These are phyloP conservation scores for Podarcis muralis DNA, from an alignment of 2,113 vertebrate genomes.

Conservation along the genomic window DNA sequence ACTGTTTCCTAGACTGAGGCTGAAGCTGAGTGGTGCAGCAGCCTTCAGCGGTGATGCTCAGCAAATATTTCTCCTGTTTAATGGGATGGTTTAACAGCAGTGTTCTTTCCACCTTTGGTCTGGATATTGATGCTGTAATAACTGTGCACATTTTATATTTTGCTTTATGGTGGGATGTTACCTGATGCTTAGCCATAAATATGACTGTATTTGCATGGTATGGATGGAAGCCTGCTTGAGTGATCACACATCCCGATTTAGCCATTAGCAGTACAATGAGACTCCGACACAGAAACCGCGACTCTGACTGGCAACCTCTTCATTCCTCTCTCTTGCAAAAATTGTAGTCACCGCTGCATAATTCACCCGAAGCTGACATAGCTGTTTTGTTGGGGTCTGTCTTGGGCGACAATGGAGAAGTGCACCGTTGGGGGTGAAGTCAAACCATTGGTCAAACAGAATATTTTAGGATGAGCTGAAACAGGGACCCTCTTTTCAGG, in stretches of 20 bases:
- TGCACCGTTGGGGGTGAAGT: no score
- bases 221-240: not conserved
- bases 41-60: slow-evolving; percentile 61
- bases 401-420: no score
- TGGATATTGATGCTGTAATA: slow-evolving; percentile 38
- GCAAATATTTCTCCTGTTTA: slow-evolving; percentile 50
- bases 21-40: slow-evolving; percentile 53
- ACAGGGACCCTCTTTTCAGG: no score
- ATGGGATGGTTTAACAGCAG: not conserved
- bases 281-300: not conserved
- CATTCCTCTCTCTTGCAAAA: not conserved
- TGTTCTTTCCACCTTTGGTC: slow-evolving; percentile 59
- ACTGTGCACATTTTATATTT: not conserved
- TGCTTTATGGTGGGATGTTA: not conserved
- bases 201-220: not conserved
- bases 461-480: no score
- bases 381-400: no score
- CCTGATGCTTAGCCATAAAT: not conserved
- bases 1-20: slow-evolving; percentile 33
- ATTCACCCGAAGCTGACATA: not conserved
- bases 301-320: no score
- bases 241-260: not conserved
- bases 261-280: not conserved
- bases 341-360: not conserved
- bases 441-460: no score